A percentile compares a stretch with the other conserved stretches of the same genome.
Conservation (phyloP, 1,140 invertebrate species). For the Chironomus striatipennis region DNA sequence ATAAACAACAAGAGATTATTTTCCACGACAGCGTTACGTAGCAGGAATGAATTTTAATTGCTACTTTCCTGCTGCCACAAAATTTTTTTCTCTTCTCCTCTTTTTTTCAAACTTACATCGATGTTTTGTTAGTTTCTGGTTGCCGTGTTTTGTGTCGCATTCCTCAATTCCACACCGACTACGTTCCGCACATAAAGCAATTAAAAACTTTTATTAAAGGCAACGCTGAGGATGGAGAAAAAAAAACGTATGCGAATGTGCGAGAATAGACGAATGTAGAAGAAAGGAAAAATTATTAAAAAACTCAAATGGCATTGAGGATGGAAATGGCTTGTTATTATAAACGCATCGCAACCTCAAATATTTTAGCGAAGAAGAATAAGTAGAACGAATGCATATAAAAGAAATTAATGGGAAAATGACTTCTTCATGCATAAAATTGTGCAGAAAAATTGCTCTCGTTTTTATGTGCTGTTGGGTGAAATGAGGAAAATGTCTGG, state of each 20-base stretch:
- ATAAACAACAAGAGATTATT: constrained; percentile 10
- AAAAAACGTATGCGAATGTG: background rate
- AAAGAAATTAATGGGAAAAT: background rate
- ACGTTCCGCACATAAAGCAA: background rate
- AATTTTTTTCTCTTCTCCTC: background rate
- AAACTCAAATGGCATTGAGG: background rate
- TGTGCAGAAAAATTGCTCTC: background rate
- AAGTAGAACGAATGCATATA: background rate
- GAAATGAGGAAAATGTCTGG: too few species aligned
- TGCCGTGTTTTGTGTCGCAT: background rate
- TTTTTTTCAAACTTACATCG: too few species aligned
- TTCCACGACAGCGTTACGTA: background rate
- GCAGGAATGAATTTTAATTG: constrained; percentile 20
- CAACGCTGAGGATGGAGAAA: background rate
- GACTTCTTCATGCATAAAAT: constrained; percentile 8
- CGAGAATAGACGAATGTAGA: background rate
- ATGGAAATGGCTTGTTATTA: background rate
- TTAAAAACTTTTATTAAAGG: constrained; percentile 15
- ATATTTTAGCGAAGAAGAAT: background rate
- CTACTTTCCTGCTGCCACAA: background rate
- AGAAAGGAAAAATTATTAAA: background rate
- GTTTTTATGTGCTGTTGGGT: too few species aligned
- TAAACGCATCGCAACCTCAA: too few species aligned
- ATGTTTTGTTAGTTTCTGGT: background rate
- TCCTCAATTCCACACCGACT: background rate